Percentiles rank a stretch among this genome's conserved stretches.
Conservation (phyloP, 2,888 invertebrate species). For the Drosophila algonquin region DNA sequence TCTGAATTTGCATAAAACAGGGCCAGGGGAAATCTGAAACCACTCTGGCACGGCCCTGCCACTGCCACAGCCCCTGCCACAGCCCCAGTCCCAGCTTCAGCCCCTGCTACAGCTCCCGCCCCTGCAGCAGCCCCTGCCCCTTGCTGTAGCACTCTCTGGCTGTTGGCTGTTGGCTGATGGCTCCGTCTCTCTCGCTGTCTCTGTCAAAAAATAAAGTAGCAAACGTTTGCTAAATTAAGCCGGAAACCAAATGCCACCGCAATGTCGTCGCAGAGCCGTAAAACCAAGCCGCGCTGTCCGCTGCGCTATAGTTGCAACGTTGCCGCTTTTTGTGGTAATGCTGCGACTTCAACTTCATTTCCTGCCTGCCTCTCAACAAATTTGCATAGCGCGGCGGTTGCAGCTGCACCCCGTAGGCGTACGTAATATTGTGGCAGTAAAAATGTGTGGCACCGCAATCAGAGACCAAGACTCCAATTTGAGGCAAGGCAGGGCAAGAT, state of each 20-base stretch:
- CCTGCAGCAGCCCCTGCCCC: too few relatives aligned
- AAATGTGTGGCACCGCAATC: slow-evolving; percentile 40
- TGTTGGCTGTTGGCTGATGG: slow-evolving; percentile 38
- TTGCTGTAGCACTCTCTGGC: too few relatives aligned
- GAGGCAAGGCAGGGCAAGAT: not conserved
- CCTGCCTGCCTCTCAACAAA: slow-evolving; percentile 50
- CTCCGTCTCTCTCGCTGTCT: slow-evolving; percentile 8
- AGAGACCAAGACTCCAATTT: slow-evolving; percentile 9
- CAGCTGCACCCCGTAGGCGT: slow-evolving; percentile 45
- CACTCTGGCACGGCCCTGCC: slow-evolving; percentile 6
- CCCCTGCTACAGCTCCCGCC: not conserved
- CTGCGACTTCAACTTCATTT: slow-evolving; percentile 66
- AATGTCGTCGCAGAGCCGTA: slow-evolving; percentile 24
- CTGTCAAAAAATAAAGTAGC: slow-evolving; percentile 56
- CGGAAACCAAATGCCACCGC: slow-evolving; percentile 62
- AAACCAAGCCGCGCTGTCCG: not conserved
- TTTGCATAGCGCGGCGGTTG: slow-evolving; percentile 55
- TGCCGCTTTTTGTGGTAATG: slow-evolving; percentile 59
- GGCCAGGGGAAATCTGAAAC: slow-evolving; percentile 13
- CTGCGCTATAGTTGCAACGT: slow-evolving; percentile 50
- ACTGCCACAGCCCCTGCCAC: not conserved
- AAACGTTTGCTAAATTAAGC: slow-evolving; percentile 75
- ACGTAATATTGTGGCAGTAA: slow-evolving; percentile 53
- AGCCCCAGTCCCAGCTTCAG: too few relatives aligned
- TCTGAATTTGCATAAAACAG: slow-evolving; percentile 36